Evolutionary conservation across 2,797 vertebrate genomes (phyloP).

Genomic region (Bradypodion ventrale): DNA sequence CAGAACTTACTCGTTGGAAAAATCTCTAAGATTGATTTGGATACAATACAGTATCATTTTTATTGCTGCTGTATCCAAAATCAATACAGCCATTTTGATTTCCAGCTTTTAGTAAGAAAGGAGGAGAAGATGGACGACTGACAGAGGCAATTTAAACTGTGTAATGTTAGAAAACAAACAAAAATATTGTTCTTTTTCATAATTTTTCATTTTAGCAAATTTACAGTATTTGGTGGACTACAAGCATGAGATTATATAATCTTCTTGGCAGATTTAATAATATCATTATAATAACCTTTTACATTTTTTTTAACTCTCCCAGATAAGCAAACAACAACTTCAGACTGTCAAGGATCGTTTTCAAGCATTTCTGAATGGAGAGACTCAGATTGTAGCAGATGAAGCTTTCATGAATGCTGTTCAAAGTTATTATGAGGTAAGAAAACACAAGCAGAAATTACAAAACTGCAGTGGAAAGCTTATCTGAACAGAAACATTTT

Average conservation of each 20-base stretch:
- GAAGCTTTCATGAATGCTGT: conserved; percentile 98
- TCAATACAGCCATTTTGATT: too few relatives aligned
- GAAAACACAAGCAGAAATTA: conserved; percentile 13
- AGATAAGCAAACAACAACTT: conserved; percentile 97
- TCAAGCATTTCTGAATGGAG: conserved; percentile 93
- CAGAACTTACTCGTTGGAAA: too few relatives aligned
- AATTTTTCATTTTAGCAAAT: not conserved
- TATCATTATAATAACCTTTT: not conserved
- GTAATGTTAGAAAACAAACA: not conserved
- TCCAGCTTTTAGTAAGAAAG: too few relatives aligned
- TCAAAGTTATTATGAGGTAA: conserved; percentile 98
- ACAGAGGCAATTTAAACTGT: not conserved
- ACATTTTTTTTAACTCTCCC: conserved; percentile 55
- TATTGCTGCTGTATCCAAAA: too few relatives aligned
- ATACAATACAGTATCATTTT: too few relatives aligned
- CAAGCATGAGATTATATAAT: not conserved
- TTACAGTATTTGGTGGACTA: too few relatives aligned
- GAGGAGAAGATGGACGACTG: too few relatives aligned
- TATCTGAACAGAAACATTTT: not conserved
- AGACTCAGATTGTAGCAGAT: conserved; percentile 96
- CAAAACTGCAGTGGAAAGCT: not conserved
- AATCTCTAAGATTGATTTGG: too few relatives aligned
- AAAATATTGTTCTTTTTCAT: not conserved
- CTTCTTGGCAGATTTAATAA: not conserved
- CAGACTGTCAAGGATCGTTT: conserved; percentile 97